Evolutionary conservation across 2,113 vertebrate genomes (phyloP), one percentile per base, ranked within the genome.

Genomic region (Leucosticte australis): DNA sequence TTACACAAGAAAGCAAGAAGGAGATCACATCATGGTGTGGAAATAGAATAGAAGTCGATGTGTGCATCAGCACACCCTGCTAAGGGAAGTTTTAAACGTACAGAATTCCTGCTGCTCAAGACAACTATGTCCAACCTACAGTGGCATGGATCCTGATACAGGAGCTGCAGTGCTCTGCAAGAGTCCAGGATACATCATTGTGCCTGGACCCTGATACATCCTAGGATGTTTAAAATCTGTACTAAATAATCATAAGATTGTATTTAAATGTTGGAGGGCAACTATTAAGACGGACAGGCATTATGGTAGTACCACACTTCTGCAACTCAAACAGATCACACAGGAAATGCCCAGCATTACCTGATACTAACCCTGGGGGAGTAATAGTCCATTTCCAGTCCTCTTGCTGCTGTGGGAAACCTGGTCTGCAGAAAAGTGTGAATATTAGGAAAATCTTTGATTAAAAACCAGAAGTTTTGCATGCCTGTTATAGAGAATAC

Each of bases 21-120:
- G 10, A 64, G 19, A 79, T 73, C 41, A n/a, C 20, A 37, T 68
- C 21, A 68, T 15, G 5, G 57, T n/a, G 31, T 73, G 70, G 52
- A 74, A 75, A 71, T 62, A 87, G 46, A 75, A 59, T 11, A 3
- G 11, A 50, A 67, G 7, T 39, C 0, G 0, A 30, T 18, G 10
- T 53, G 44, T 87, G 9, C 65, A 57, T 70, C 21, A 21, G 31
- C 49, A 60, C 15, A 82, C 9, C 14, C 41, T 31, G 16, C 26
- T 65, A 76, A 91, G 35, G 15, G 31, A 85, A 57, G 12, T 56
- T 71, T 68, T 76, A 79, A 90, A 44, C 1, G 1, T 82, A 44
- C 4, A 10, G 10, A 93, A 49, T 60, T 84, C 19, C 35, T 81
- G 24, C 27, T 89, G 22, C 49, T 90, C 11, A 42, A 27, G 62